Evolutionary conservation across 2,797 vertebrate species (phyloP), one percentile per base, ranked within the genome.

Genomic region (Anabacerthia variegaticeps): DNA sequence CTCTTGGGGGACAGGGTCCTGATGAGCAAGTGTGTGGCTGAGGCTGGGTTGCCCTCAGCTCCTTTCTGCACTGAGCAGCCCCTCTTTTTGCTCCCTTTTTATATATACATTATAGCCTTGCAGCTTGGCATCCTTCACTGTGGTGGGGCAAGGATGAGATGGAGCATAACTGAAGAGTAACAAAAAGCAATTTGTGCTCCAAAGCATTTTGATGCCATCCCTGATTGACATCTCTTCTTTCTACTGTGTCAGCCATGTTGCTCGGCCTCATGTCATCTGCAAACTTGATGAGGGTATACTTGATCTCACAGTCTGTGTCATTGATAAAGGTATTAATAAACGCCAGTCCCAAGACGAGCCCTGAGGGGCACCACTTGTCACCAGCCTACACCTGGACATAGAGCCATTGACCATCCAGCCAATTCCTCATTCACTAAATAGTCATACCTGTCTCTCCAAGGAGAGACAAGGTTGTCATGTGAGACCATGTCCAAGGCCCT

Each of bases 71-170:
- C 9, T 22, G 9, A 49, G 46, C 5, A 18, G 43, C 10, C 2
- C 8, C 6, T 63, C 7, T 18, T 65, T 20, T 12, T 59, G 21
- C 18, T 62, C 9, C 10, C 30, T 68, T 18, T 43, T 17, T 43
- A 43, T 43, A 18, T 43, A 43, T 44, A 12, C 6, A 1, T 15
- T 34, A 4, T 3, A 37, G 37, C 19, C 26, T 56, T 62, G 27
- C 12, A 61, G 15, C 20, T 72, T 8, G 4, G 21, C 3, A 5
- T 32, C 15, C 28, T n/a, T 76, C 3, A 0, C 27, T 0, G 0
- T 6, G 15, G 26, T 32, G 37, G 43, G 28, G 9, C 22, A 44
- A 37, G 19, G 22, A 46, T 36, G 12, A 69, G 23, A 27, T 1
- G 26, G 16, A 48, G 9, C 9, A 7, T 18, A 36, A 49, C 0